Base-by-base conservation (phyloP, 2,797 vertebrate genomes). In the Tragopan temminckii region DNA sequence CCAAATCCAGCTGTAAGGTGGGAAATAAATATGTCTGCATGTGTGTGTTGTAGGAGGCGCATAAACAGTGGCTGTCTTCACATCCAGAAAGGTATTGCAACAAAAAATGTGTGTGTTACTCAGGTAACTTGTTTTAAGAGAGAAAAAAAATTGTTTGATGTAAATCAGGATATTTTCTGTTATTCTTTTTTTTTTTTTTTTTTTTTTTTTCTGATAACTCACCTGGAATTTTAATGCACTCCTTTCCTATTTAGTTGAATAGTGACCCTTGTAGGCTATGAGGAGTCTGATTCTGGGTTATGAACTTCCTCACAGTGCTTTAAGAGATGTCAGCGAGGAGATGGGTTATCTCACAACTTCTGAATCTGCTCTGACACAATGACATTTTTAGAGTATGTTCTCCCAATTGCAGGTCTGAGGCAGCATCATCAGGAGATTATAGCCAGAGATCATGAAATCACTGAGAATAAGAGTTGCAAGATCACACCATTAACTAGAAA, bases 241-340 rank as follows among this genome's bases (percentile, higher is more conserved):
- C 21, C 67, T 97, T 96, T 95, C 87, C 93, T 95, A 50, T 55
- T 91, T 72, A 10, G 18, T 64, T 95, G 87, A 88, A 81, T 88
- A 50, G 62, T 89, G 94, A 72, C 42, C 20, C 20, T 88, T 62
- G 5, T 59, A 69, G 75, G 67, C 90, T 94, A 72, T 64, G 21
- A 9, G 70, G 43, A 83, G 18, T 35, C 53, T 89, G 45, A 77
- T 85, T 91, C 55, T 69, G 12, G 7, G 29, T 81, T 88, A 31
- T 53, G 67, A 84, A 45, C 59, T 89, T 84, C 76, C 40, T 46
- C 40, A 3, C 7, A 42, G 21, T 27, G 4, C 71, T 62, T 78
- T 33, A 90, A 83, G 36, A 66, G 46, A 74, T 25, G 46, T 7
- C 18, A 7, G 58, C 80, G 72, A 80, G 59, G 63, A 81, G 48